Base-by-base conservation (phyloP, 2,797 vertebrate genomes). In the Heterohyrax brucei region DNA sequence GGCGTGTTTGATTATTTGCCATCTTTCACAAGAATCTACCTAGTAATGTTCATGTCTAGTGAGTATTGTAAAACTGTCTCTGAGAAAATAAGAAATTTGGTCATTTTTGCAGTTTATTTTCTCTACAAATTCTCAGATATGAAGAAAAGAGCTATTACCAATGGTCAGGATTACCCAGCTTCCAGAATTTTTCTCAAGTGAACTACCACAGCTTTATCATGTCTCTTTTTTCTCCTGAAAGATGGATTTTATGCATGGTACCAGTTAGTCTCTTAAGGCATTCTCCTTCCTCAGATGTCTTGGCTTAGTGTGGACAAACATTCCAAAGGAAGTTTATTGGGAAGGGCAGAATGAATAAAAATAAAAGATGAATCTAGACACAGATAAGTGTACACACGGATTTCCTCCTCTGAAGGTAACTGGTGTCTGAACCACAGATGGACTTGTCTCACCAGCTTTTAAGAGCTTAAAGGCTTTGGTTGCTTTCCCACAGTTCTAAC, bases 321-420 rank as follows among this genome's bases (percentile, higher is more conserved):
- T 89, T 87, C 86, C 86, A 64, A n/a, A 93, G 62, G 61, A 80
- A 85, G 48, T 77, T 90, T 70, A 89, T 66, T 95, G 89, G 70
- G 75, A 87, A 53, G 30, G 26, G 28, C 48, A 26, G 95, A 95
- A 95, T 94, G 56, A 91, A 92, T 50, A 72, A 61, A 95, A 85
- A 93, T 88, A 92, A 91, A 87, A 68, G n/a, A 59, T 5, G 68
- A 70, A 83, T 62, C 14, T 91, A 87, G 70, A 80, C n/a, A 59
- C 22, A 83, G 87, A 68, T 81, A 83, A 28, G 12, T 84, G 91
- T 84, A 33, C 30, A 81, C 14, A 62, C 1, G 76, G 72, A 50
- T 28, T 84, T 44, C 33, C 46, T 87, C 87, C n/a, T 84, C 39
- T 46, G 61, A 82, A 95, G 56, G 76, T 76, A 81, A 73, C 59